Conservation (phyloP, 2,113 vertebrate species). For the Rutilus rutilus region DNA sequence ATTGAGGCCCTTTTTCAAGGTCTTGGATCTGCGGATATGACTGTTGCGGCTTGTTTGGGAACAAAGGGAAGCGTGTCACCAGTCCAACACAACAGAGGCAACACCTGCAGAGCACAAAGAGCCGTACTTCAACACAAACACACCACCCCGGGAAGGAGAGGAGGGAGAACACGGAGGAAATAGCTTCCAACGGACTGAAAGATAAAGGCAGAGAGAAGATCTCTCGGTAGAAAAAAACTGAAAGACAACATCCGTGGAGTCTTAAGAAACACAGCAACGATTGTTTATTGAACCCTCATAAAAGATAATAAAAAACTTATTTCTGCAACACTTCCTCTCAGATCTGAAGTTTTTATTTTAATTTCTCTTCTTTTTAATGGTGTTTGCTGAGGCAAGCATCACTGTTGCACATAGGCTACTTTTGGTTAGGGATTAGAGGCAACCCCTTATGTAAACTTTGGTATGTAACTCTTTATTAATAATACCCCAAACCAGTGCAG, state of each 20-base stretch:
- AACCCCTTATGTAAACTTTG: background rate
- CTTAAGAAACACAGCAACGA: background rate
- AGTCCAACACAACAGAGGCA: slow-evolving; percentile 19
- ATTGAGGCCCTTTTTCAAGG: slow-evolving; percentile 55
- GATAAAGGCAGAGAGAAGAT: slow-evolving; percentile 12
- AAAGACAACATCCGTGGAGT: background rate
- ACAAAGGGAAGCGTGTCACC: slow-evolving; percentile 21
- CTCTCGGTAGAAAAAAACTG: background rate
- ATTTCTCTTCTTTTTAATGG: background rate
- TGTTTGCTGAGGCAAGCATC: background rate
- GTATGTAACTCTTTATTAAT: background rate
- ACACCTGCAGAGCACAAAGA: slow-evolving; percentile 3
- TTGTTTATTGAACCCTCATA: slow-evolving; percentile 1
- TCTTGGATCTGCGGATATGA: slow-evolving; percentile 10
- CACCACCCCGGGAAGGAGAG: slow-evolving; percentile 10
- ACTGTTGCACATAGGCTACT: background rate
- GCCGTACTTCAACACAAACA: slow-evolving; percentile 17
- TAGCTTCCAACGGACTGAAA: background rate
- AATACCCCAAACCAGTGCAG: background rate
- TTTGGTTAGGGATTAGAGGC: background rate
- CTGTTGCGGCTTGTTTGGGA: slow-evolving; percentile 16
- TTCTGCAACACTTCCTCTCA: background rate
- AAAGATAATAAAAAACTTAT: background rate
- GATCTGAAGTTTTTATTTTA: slow-evolving; percentile 1
- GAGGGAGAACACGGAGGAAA: background rate